phyloP scores from a whole-genome alignment of 2,113 vertebrate genomes.

The Nanorana parkeri region DNA sequence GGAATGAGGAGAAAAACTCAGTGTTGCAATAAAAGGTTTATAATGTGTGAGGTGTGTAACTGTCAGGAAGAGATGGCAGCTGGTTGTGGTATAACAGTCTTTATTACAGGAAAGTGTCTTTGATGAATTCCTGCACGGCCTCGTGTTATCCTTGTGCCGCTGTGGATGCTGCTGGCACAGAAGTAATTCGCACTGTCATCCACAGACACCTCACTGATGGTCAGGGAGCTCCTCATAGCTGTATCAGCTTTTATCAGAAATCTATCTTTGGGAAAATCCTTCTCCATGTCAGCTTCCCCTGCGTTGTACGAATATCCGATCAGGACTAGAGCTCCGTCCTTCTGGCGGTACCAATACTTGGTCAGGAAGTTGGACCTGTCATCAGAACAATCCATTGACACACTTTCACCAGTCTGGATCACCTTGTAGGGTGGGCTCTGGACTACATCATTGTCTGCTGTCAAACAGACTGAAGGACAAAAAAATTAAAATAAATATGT shows the following conservation, averaged over 20 bases:
- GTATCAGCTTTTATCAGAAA: background rate
- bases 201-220: background rate
- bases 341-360: conserved; percentile 42
- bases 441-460: conserved; percentile 17
- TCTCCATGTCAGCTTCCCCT: background rate
- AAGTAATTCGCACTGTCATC: conserved; percentile 13
- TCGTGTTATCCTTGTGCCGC: background rate
- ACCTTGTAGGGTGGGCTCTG: background rate
- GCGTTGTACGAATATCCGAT: conserved; percentile 23
- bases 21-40: too few relatives aligned
- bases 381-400: conserved; percentile 3
- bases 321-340: background rate
- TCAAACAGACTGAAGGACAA: background rate
- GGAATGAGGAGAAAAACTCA: too few relatives aligned
- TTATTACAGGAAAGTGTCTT: too few relatives aligned
- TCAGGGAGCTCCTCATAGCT: background rate
- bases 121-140: conserved; percentile 4
- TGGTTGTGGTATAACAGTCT: too few relatives aligned
- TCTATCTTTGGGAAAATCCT: background rate
- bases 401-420: background rate
- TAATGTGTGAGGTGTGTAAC: too few relatives aligned
- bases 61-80: too few relatives aligned
- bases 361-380: background rate
- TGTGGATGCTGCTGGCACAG: conserved; percentile 47
- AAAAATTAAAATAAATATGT: background rate